phyloP scores from a whole-genome alignment of 2,888 invertebrate genomes.

The Diarsia rubi region DNA sequence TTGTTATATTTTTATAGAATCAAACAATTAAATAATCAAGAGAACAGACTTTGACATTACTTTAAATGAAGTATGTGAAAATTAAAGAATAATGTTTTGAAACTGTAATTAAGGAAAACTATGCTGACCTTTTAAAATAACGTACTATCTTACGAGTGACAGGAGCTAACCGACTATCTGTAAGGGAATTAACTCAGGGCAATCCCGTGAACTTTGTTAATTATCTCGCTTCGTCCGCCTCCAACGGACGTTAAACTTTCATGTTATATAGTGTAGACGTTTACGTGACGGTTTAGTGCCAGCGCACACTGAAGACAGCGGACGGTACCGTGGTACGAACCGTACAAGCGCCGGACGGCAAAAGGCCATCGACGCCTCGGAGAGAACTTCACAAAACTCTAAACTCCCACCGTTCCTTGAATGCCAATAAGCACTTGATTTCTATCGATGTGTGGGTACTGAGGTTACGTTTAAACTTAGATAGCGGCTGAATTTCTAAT shows the following conservation, averaged over 20 bases:
- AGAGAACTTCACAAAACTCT: constrained; percentile 58
- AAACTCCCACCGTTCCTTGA: constrained; percentile 46
- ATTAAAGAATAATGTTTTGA: background rate
- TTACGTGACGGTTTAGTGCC: constrained; percentile 64
- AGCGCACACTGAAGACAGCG: constrained; percentile 43
- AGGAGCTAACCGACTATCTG: constrained; percentile 68
- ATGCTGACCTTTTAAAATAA: constrained; percentile 47
- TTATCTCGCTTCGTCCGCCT: constrained; percentile 73
- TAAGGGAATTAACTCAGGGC: constrained; percentile 71
- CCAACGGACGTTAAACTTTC: constrained; percentile 64
- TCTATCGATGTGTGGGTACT: constrained; percentile 51
- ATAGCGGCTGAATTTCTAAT: constrained; percentile 49
- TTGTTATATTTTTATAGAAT: background rate
- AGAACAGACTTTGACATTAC: background rate
- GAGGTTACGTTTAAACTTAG: constrained; percentile 51
- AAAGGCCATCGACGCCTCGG: constrained; percentile 33
- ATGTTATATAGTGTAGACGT: constrained; percentile 62
- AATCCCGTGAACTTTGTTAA: constrained; percentile 79
- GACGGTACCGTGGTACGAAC: background rate
- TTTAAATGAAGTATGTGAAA: background rate
- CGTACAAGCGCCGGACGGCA: constrained; percentile 8
- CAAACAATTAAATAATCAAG: background rate
- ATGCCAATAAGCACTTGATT: constrained; percentile 63
- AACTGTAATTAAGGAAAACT: constrained; percentile 25
- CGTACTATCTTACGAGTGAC: constrained; percentile 36